Evolutionary conservation across 2,888 invertebrate genomes (phyloP).

Genomic region (Sylvicola cinctus): DNA sequence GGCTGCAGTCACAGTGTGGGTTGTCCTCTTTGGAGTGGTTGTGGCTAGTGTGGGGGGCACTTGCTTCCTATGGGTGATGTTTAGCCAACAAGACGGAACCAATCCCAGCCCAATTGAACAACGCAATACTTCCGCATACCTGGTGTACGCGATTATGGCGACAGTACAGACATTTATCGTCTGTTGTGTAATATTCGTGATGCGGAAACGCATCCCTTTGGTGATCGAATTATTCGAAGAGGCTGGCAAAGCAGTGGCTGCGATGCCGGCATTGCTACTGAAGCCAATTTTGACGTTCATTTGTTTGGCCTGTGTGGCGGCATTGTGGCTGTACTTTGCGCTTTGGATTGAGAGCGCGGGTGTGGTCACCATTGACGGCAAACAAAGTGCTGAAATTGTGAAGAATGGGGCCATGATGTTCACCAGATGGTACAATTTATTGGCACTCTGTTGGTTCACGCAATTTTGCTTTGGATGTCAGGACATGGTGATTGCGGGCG

Average conservation of each 20-base stretch:
- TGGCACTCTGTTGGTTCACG: conserved; percentile 40
- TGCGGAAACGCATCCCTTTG: conserved; percentile 38
- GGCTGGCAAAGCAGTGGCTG: conserved; percentile 39
- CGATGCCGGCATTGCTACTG: conserved; percentile 37
- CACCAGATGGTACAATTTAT: conserved; percentile 28
- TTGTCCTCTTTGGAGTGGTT: conserved; percentile 32
- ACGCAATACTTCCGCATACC: conserved; percentile 20
- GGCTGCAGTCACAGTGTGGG: conserved; percentile 38
- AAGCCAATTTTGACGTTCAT: conserved; percentile 40
- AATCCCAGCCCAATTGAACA: not conserved
- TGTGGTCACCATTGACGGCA: conserved; percentile 15
- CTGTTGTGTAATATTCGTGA: conserved; percentile 32
- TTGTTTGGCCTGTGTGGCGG: conserved; percentile 28
- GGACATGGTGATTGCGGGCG: conserved; percentile 42
- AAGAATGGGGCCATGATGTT: conserved; percentile 13
- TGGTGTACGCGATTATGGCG: conserved; percentile 36
- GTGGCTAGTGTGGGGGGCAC: conserved; percentile 31
- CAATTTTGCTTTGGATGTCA: conserved; percentile 47
- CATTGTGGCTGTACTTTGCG: conserved; percentile 35
- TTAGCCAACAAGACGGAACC: no score
- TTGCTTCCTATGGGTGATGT: conserved; percentile 34
- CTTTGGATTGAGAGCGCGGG: conserved; percentile 43
- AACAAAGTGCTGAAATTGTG: conserved; percentile 11
- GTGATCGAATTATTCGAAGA: conserved; percentile 42
- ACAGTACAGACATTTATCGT: conserved; percentile 34